These are phyloP conservation scores for Bactericera cockerelli DNA, from an alignment of 1,140 invertebrate species.

Conservation along the genomic window DNA sequence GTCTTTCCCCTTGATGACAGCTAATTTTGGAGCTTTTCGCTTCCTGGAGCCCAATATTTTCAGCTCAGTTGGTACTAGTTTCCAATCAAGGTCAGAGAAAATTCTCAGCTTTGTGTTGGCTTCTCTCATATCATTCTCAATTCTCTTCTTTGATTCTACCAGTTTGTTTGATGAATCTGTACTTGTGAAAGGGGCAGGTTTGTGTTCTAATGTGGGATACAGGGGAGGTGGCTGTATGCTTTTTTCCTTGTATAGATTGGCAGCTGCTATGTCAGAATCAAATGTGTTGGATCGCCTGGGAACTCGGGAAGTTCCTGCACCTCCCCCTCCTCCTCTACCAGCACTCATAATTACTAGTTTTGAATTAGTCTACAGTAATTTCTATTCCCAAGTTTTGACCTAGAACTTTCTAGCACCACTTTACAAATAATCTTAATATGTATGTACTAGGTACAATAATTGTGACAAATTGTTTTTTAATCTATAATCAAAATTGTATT, in stretches of 20 bases:
- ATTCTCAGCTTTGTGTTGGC: background rate
- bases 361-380: too few species aligned
- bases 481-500: too few species aligned
- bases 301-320: background rate
- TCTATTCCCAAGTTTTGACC: too few species aligned
- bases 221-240: background rate
- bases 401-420: too few species aligned
- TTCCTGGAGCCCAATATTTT: background rate
- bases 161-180: background rate
- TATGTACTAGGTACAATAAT: too few species aligned
- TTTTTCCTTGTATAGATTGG: background rate
- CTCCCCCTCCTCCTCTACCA: background rate
- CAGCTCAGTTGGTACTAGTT: background rate
- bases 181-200: background rate
- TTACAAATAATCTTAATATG: too few species aligned
- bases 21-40: background rate
- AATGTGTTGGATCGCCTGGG: background rate
- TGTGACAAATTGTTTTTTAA: too few species aligned
- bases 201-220: background rate
- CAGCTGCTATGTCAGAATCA: conserved; percentile 13
- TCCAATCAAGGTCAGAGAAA: background rate
- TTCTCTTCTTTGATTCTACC: conserved; percentile 9
- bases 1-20: conserved; percentile 29
- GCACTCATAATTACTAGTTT: background rate
- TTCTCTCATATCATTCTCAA: background rate